phyloP scores from a whole-genome alignment of 2,797 vertebrate species.

The Tadarida brasiliensis region DNA sequence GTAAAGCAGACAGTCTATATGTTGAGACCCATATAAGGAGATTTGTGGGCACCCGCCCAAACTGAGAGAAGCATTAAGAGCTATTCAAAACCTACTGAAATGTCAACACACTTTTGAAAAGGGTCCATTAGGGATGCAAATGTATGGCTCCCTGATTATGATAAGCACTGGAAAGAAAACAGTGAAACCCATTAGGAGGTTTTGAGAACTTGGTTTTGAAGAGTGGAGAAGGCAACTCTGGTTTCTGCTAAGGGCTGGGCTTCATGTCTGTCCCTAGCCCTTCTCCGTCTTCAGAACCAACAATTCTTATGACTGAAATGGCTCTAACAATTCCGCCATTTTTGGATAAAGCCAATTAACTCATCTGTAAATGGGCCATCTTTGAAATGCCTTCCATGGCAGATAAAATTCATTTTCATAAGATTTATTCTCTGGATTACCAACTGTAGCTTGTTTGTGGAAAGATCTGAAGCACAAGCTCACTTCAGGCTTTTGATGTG shows the following conservation, averaged over 20 bases:
- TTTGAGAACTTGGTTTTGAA: conserved; percentile 71
- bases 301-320: conserved; percentile 45
- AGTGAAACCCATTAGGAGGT: conserved; percentile 84
- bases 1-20: conserved; percentile 71
- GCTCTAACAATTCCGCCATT: conserved; percentile 46
- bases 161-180: conserved; percentile 84
- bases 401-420: conserved; percentile 81
- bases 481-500: conserved; percentile 46
- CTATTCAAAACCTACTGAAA: conserved; percentile 78
- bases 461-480: conserved; percentile 56
- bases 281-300: conserved; percentile 37
- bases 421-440: conserved; percentile 72
- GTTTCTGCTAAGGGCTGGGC: conserved; percentile 72
- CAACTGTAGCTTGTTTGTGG: conserved; percentile 38
- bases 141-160: conserved; percentile 78
- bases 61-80: conserved; percentile 75
- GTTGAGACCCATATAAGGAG: conserved; percentile 77
- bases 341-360: conserved; percentile 72
- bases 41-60: conserved; percentile 76
- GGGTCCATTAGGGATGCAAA: conserved; percentile 84
- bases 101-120: conserved; percentile 83
- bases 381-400: conserved; percentile 60
- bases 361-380: conserved; percentile 57
- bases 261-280: background rate
- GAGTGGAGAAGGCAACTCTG: conserved; percentile 27